Evolutionary conservation across 1,140 invertebrate species (phyloP).

Genomic region (Atta colombica): DNA sequence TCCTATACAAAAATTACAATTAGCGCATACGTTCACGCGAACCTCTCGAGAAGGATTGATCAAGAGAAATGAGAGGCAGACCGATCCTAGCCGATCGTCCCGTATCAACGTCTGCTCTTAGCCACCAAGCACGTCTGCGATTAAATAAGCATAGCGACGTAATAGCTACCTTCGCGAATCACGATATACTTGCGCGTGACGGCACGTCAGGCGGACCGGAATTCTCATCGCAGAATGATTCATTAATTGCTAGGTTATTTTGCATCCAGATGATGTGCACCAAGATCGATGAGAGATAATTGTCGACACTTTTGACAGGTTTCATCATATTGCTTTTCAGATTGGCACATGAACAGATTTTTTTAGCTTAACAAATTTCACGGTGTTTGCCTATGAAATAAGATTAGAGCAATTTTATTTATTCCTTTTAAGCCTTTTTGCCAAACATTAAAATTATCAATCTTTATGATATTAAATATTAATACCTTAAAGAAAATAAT

Average conservation of each 20-base stretch:
- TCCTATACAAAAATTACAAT: neutral
- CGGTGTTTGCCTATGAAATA: neutral
- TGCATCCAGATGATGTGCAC: neutral
- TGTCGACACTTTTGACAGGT: slow-evolving; percentile 16
- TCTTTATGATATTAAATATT: neutral
- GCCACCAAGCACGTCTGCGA: slow-evolving; percentile 38
- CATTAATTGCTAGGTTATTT: slow-evolving; percentile 45
- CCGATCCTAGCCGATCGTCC: neutral
- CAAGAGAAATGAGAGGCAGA: neutral
- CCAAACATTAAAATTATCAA: neutral
- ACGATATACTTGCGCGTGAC: slow-evolving; percentile 56
- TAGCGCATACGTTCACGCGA: neutral
- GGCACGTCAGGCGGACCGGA: slow-evolving; percentile 17
- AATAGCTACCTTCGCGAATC: slow-evolving; percentile 58
- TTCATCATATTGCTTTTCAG: neutral
- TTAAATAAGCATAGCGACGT: slow-evolving; percentile 60
- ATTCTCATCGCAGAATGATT: slow-evolving; percentile 41
- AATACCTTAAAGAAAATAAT: neutral
- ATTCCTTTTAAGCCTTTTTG: neutral
- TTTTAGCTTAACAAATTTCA: slow-evolving; percentile 3
- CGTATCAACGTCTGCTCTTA: slow-evolving; percentile 26
- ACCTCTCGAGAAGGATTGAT: neutral
- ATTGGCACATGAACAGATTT: neutral
- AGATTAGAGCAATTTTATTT: neutral
- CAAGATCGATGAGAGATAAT: slow-evolving; percentile 12